These are phyloP conservation scores for Eilema depressum DNA, from an alignment of 2,888 invertebrate species.

Conservation along the genomic window DNA sequence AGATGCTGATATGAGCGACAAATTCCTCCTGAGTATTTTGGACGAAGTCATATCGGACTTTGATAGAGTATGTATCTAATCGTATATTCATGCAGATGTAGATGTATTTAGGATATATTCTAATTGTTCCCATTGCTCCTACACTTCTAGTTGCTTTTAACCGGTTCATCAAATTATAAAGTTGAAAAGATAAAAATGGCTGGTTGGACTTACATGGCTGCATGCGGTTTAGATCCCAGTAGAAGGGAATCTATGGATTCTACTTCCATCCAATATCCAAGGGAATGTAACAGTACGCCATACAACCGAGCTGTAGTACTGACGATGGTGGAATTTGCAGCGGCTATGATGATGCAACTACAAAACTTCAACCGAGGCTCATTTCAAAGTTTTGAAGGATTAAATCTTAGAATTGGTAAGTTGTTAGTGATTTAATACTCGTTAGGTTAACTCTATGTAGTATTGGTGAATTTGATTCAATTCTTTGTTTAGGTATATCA, in stretches of 20 bases:
- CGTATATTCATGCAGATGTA: not conserved
- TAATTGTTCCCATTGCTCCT: not conserved
- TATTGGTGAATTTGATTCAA: not conserved
- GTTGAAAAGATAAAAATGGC: constrained; percentile 99
- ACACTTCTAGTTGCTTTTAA: constrained; percentile 87
- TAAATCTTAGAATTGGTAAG: constrained; percentile 91
- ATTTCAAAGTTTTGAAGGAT: constrained; percentile 87
- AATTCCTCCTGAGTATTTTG: constrained; percentile 90
- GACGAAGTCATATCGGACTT: constrained; percentile 98
- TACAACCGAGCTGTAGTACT: constrained; percentile 78
- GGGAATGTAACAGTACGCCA: constrained; percentile 60
- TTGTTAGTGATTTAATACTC: not conserved
- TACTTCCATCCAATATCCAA: constrained; percentile 56
- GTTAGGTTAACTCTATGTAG: not conserved
- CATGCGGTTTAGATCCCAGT: constrained; percentile 94
- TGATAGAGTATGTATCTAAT: constrained; percentile 89
- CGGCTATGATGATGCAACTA: constrained; percentile 83
- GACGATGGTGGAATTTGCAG: constrained; percentile 84
- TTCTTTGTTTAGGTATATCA: constrained; percentile 90
- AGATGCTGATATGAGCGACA: constrained; percentile 89
- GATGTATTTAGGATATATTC: not conserved
- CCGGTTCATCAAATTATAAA: constrained; percentile 87
- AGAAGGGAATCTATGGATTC: constrained; percentile 88
- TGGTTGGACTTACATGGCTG: constrained; percentile 99
- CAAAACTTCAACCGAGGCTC: constrained; percentile 87